A percentile compares a stretch with the other conserved stretches of the same genome.
These are phyloP conservation scores for Blera fallax DNA, from an alignment of 2,888 invertebrate genomes.

Conservation along the genomic window DNA sequence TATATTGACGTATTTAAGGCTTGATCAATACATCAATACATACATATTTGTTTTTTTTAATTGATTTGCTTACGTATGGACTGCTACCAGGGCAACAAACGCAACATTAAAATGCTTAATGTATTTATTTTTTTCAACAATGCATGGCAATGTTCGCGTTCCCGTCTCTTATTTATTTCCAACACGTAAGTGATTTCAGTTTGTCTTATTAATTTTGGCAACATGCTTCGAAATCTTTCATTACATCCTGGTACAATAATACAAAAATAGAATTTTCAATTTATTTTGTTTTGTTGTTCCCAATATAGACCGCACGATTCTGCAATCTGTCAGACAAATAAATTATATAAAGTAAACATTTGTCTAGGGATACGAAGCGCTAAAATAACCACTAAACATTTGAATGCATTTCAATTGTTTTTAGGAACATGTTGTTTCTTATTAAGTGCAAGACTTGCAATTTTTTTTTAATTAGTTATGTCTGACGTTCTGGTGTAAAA, in stretches of 20 bases:
- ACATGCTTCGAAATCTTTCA: conserved; percentile 6
- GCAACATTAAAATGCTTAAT: background rate
- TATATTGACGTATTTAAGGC: no score
- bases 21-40: no score
- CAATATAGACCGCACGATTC: background rate
- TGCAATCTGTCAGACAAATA: conserved; percentile 22
- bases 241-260: background rate
- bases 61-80: background rate
- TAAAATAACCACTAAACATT: background rate
- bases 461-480: no score
- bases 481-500: no score
- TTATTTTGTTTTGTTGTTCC: conserved; percentile 1
- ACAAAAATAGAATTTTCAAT: conserved; percentile 38
- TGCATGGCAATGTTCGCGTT: background rate
- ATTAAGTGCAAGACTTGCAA: no score
- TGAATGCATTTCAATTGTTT: conserved; percentile 1
- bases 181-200: background rate
- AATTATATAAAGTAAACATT: background rate
- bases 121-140: background rate
- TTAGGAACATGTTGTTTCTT: background rate
- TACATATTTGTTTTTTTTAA: no score
- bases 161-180: background rate
- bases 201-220: conserved; percentile 3
- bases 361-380: background rate
- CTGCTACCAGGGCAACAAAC: background rate